These are phyloP conservation scores for Chrysopilus asiliformis DNA, from an alignment of 2,888 invertebrate genomes.

Conservation along the genomic window DNA sequence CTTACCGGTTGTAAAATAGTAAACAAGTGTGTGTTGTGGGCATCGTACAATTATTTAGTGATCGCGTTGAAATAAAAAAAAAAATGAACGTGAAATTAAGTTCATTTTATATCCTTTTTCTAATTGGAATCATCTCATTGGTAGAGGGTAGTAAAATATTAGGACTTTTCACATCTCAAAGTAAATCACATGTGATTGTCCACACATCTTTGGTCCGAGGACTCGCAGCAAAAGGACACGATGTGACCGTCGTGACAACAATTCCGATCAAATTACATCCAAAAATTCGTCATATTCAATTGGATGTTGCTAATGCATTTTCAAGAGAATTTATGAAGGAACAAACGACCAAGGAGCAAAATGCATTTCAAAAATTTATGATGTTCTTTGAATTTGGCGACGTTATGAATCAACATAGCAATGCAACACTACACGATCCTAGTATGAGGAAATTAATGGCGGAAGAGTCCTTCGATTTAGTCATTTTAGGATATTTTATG, in stretches of 20 bases:
- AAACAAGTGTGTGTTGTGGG: no score
- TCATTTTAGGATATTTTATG: conserved; percentile 12
- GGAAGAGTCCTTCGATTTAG: conserved; percentile 8
- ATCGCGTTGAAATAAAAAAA: no score
- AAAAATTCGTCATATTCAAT: conserved; percentile 5
- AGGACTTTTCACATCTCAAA: conserved; percentile 28
- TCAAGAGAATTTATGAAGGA: neutral
- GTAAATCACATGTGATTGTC: conserved; percentile 30
- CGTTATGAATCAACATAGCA: neutral
- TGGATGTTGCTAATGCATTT: neutral
- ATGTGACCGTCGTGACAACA: conserved; percentile 28
- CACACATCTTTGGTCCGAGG: conserved; percentile 26
- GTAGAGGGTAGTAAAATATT: no score
- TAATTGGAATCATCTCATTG: neutral
- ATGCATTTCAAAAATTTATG: no score
- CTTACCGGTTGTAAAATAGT: no score
- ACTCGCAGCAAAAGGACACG: conserved; percentile 28
- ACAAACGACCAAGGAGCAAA: no score
- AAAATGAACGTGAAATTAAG: neutral
- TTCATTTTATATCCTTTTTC: neutral
- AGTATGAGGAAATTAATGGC: neutral
- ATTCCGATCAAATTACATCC: conserved; percentile 10
- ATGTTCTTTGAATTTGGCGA: neutral
- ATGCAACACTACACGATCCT: neutral
- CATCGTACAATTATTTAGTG: no score